Conservation (phyloP, 2,113 vertebrate genomes). For the Spilogale gracilis region DNA sequence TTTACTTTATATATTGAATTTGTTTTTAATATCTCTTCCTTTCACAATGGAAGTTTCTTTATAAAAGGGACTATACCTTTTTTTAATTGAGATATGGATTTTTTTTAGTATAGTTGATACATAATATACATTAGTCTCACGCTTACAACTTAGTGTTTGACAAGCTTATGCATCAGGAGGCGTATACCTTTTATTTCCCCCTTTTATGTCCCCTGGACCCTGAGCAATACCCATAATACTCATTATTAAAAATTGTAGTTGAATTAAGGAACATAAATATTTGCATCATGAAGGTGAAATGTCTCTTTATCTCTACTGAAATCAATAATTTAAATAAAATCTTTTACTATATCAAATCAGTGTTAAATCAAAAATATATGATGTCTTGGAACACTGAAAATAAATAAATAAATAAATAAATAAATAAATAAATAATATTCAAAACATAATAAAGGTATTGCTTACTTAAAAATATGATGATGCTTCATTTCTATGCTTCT, state of each 20-base stretch:
- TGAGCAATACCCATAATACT: background rate
- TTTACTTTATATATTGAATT: background rate
- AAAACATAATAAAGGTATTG: no score
- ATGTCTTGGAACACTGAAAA: no score
- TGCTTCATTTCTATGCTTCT: background rate
- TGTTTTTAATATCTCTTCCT: background rate
- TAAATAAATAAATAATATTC: no score
- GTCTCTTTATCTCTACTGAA: background rate
- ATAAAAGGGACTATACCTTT: background rate
- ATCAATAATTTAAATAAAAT: slow-evolving; percentile 16
- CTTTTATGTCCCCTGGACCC: background rate
- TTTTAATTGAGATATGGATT: background rate
- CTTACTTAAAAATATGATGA: background rate
- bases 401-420: no score
- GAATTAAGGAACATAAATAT: background rate
- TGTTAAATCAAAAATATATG: background rate
- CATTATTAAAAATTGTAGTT: background rate
- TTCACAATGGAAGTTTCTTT: background rate
- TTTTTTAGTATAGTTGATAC: background rate
- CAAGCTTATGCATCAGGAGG: background rate
- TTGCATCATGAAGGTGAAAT: background rate
- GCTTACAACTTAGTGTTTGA: background rate
- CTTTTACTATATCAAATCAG: background rate
- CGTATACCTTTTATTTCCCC: background rate
- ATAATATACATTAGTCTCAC: background rate